A percentile compares a stretch with the other conserved stretches of the same genome.
These are phyloP conservation scores for Automeris io DNA, from an alignment of 2,888 invertebrate species.

Conservation along the genomic window DNA sequence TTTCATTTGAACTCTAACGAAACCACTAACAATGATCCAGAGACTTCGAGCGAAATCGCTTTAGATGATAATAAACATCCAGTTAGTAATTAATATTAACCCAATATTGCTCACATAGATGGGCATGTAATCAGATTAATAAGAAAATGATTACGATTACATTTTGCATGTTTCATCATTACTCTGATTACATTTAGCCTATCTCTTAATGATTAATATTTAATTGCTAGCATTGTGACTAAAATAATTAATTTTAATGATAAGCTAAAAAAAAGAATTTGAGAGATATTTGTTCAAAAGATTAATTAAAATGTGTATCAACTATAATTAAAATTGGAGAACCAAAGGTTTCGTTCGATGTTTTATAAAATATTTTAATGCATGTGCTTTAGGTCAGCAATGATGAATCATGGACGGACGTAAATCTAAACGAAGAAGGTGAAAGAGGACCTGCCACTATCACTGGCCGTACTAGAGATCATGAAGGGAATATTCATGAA, in stretches of 20 bases:
- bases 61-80: constrained; percentile 84
- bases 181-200: no score
- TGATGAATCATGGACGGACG: constrained; percentile 95
- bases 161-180: no score
- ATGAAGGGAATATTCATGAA: constrained; percentile 80
- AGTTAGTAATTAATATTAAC: constrained; percentile 38
- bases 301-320: no score
- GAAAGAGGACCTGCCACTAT: constrained; percentile 74
- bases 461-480: constrained; percentile 78
- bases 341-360: background rate
- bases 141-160: no score
- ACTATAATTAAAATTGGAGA: no score
- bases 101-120: background rate
- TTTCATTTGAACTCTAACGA: constrained; percentile 84
- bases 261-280: no score
- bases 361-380: background rate
- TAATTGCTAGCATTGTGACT: no score
- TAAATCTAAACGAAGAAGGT: constrained; percentile 91
- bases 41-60: constrained; percentile 82
- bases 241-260: background rate
- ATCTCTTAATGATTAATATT: no score
- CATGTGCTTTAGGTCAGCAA: constrained; percentile 67
- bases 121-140: no score
- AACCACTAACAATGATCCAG: constrained; percentile 82
- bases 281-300: no score